Percentiles rank a stretch among this genome's conserved stretches.
phyloP scores from a whole-genome alignment of 2,888 invertebrate species.

The Andrena marginata region DNA sequence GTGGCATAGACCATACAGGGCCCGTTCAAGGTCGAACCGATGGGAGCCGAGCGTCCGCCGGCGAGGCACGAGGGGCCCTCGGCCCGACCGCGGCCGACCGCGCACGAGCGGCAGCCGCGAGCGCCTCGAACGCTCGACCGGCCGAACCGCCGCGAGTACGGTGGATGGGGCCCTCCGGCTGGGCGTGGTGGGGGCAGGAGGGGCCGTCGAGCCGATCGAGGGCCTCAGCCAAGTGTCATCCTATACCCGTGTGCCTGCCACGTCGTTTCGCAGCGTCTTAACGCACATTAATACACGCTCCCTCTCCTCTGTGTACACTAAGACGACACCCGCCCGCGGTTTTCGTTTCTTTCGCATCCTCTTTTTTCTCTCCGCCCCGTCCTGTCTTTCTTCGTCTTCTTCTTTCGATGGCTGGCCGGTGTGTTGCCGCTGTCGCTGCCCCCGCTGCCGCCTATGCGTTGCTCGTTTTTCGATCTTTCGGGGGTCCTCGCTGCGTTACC shows the following conservation, averaged over 20 bases:
- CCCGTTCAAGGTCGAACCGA: conserved; percentile 84
- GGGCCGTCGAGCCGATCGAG: conserved; percentile 57
- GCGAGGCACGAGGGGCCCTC: conserved; percentile 66
- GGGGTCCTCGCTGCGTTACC: conserved; percentile 1
- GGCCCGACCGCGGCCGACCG: conserved; percentile 43
- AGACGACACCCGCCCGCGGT: conserved; percentile 67
- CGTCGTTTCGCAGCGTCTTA: conserved; percentile 78
- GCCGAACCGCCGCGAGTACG: conserved; percentile 10
- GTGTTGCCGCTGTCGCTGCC: background rate
- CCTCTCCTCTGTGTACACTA: conserved; percentile 71
- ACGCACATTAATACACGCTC: conserved; percentile 80
- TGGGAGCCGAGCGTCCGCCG: conserved; percentile 70
- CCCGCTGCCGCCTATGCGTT: background rate
- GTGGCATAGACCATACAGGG: conserved; percentile 85
- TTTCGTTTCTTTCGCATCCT: conserved; percentile 58
- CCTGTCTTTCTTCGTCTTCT: conserved; percentile 7
- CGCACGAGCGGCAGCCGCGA: conserved; percentile 18
- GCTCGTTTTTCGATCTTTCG: conserved; percentile 42
- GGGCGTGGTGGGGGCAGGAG: conserved; percentile 2
- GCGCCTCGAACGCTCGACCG: conserved; percentile 6
- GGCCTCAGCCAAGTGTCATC: conserved; percentile 80
- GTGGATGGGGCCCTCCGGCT: conserved; percentile 7
- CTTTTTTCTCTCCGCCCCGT: conserved; percentile 7
- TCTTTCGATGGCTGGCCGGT: conserved; percentile 13
- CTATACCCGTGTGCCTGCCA: conserved; percentile 82